Conservation (phyloP, 2,888 invertebrate species). For the Portevinia maculata region DNA sequence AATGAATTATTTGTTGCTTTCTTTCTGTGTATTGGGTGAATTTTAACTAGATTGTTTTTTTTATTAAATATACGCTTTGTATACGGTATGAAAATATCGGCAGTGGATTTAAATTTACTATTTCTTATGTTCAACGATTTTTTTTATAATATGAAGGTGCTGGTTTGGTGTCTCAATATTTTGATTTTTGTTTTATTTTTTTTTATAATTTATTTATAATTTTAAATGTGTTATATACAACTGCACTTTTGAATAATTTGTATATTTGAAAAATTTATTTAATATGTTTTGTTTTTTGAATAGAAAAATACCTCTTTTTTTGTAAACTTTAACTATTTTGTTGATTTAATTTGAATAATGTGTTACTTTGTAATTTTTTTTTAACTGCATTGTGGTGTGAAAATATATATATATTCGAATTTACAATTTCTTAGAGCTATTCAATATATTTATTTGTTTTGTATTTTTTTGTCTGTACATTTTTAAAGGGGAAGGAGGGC, state of each 20-base stretch:
- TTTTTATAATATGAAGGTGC: conserved; percentile 55
- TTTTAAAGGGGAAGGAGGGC: too few species aligned
- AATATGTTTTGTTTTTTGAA: conserved; percentile 33
- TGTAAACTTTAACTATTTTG: conserved; percentile 64
- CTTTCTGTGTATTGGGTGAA: conserved; percentile 35
- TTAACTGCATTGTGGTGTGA: conserved; percentile 71
- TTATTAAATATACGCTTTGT: conserved; percentile 61
- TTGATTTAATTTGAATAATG: conserved; percentile 60
- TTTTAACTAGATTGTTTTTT: conserved; percentile 39
- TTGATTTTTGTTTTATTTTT: conserved; percentile 43
- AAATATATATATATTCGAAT: conserved; percentile 57
- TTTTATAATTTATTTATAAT: conserved; percentile 23
- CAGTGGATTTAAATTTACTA: conserved; percentile 74
- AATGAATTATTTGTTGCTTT: conserved; percentile 19
- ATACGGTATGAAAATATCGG: conserved; percentile 74
- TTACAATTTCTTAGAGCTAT: conserved; percentile 54
- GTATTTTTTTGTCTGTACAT: neutral
- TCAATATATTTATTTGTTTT: conserved; percentile 17
- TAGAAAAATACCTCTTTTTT: conserved; percentile 65
- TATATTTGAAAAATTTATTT: conserved; percentile 44
- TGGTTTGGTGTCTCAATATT: conserved; percentile 61
- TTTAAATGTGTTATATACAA: conserved; percentile 36
- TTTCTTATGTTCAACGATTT: conserved; percentile 57
- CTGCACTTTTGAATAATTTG: conserved; percentile 54
- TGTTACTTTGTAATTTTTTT: conserved; percentile 48